Percentiles rank a stretch among this genome's conserved stretches.
Conservation (phyloP, 2,113 vertebrate species). For the Ciconia maguari region DNA sequence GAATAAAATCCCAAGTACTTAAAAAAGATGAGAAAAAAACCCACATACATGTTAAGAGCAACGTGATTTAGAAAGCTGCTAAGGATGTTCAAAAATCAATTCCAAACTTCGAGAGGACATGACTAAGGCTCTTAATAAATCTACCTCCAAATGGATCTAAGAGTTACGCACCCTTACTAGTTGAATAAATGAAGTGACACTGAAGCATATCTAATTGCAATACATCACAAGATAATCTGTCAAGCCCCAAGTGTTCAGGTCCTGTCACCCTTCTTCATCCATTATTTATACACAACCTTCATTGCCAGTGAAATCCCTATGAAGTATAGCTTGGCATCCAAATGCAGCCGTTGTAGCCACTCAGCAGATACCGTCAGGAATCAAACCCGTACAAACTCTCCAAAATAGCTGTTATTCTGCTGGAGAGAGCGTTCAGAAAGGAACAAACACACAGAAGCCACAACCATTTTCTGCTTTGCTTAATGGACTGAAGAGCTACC, state of each 20-base stretch:
- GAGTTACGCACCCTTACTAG: conserved; percentile 60
- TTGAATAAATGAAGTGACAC: conserved; percentile 78
- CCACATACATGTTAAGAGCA: background rate
- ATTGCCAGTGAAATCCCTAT: conserved; percentile 53
- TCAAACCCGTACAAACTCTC: background rate
- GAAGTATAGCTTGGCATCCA: conserved; percentile 37
- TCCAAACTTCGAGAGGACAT: conserved; percentile 64
- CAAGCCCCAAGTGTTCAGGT: conserved; percentile 66
- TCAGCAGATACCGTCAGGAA: conserved; percentile 24
- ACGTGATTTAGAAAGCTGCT: conserved; percentile 75
- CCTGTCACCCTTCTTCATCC: conserved; percentile 65
- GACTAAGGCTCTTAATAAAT: conserved; percentile 69
- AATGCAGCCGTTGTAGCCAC: background rate
- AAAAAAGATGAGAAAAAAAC: background rate
- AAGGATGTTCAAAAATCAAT: conserved; percentile 67
- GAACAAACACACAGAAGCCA: background rate
- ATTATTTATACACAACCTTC: conserved; percentile 75
- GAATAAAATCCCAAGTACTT: conserved; percentile 32
- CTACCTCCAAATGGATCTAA: conserved; percentile 64
- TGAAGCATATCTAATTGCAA: conserved; percentile 75
- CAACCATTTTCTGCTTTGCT: background rate
- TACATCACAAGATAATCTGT: conserved; percentile 76
- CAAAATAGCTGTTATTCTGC: background rate
- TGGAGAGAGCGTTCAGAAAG: background rate
- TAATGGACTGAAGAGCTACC: background rate